These are phyloP conservation scores for Plebejus argus DNA, from an alignment of 2,888 invertebrate genomes.

Conservation along the genomic window DNA sequence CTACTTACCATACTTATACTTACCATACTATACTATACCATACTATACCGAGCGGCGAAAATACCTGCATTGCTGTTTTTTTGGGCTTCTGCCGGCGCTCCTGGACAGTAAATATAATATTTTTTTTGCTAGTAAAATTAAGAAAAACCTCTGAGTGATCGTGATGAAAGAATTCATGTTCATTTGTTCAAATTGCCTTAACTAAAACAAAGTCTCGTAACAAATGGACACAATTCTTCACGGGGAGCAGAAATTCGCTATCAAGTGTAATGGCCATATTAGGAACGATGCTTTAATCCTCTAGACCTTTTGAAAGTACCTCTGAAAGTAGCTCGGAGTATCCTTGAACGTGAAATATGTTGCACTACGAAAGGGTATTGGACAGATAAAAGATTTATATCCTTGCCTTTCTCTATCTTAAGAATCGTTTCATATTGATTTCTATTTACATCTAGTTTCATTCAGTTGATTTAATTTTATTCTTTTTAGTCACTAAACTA, in stretches of 20 bases:
- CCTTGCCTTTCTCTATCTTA: conserved; percentile 13
- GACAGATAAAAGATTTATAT: conserved; percentile 29
- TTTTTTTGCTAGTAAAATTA: too few relatives aligned
- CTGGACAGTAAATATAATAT: too few relatives aligned
- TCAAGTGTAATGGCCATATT: conserved; percentile 26
- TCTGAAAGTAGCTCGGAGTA: conserved; percentile 24
- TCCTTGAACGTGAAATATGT: conserved; percentile 28
- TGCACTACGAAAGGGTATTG: conserved; percentile 27
- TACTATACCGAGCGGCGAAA: too few relatives aligned
- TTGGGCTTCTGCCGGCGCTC: too few relatives aligned
- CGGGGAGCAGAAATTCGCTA: background rate
- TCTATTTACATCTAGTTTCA: background rate
- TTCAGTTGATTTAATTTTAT: background rate
- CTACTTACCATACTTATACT: too few relatives aligned
- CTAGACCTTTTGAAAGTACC: conserved; percentile 31
- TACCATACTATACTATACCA: too few relatives aligned
- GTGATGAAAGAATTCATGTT: background rate
- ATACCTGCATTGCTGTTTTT: too few relatives aligned
- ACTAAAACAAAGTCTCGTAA: background rate
- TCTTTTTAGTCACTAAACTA: too few relatives aligned
- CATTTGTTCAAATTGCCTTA: background rate
- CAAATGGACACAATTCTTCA: conserved; percentile 16
- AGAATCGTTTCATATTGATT: background rate
- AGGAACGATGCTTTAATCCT: conserved; percentile 20
- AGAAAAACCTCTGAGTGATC: background rate